Conservation (phyloP, 2,888 invertebrate genomes). For the Plutella xylostella region DNA sequence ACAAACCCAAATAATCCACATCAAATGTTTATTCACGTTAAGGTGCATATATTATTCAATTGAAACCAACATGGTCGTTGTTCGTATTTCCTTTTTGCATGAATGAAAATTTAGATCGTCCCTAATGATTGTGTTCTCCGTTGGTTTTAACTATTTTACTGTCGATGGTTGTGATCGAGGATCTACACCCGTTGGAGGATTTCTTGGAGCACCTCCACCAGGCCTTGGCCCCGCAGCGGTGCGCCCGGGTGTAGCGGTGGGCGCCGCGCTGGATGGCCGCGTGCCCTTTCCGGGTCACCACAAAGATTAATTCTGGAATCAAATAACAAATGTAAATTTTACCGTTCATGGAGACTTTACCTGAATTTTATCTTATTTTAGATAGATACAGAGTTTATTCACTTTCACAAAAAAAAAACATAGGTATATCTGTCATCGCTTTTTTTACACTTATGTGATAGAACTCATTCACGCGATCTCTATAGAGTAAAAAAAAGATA, state of each 20-base stretch:
- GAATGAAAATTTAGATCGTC: background rate
- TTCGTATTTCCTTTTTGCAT: background rate
- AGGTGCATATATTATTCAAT: no score
- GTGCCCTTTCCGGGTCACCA: background rate
- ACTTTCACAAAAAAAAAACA: background rate
- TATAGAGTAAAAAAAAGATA: background rate
- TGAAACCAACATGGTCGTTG: no score
- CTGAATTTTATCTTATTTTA: background rate
- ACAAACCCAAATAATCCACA: no score
- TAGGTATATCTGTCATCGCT: background rate
- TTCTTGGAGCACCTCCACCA: constrained; percentile 24
- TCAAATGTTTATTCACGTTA: no score
- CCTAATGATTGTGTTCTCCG: constrained; percentile 20
- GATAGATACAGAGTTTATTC: background rate
- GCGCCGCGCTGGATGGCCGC: background rate
- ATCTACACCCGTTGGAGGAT: constrained; percentile 20
- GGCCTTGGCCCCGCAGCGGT: constrained; percentile 17
- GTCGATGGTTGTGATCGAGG: constrained; percentile 21
- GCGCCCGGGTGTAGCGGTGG: background rate
- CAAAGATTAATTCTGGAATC: background rate
- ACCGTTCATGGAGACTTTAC: no score
- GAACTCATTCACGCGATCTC: no score
- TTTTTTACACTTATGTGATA: no score
- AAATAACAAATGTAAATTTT: no score
- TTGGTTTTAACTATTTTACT: constrained; percentile 18